These are phyloP conservation scores for Trachelus stipa DNA, from an alignment of 2,888 invertebrate genomes.

Conservation along the genomic window DNA sequence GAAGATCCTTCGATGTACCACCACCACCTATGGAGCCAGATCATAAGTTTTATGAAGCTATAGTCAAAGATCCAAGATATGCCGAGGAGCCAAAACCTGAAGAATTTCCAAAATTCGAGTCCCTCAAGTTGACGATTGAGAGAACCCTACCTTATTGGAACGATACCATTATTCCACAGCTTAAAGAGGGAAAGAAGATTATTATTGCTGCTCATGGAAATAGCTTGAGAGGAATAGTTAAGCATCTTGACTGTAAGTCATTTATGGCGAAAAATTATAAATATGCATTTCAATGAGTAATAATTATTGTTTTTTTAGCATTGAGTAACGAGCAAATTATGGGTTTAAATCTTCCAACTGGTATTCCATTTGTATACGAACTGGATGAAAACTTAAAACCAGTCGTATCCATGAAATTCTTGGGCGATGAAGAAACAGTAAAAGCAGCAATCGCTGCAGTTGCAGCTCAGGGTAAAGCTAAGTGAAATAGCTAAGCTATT, in stretches of 20 bases:
- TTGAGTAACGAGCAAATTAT: constrained; percentile 72
- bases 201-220: constrained; percentile 90
- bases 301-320: constrained; percentile 50
- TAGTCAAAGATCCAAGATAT: constrained; percentile 82
- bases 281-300: constrained; percentile 11
- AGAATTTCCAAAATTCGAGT: constrained; percentile 86
- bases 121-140: constrained; percentile 83
- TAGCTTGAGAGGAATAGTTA: constrained; percentile 86
- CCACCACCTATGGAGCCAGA: constrained; percentile 84
- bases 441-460: constrained; percentile 73
- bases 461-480: constrained; percentile 73
- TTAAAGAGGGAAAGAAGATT: constrained; percentile 82
- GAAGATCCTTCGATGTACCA: constrained; percentile 84
- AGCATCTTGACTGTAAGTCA: constrained; percentile 82
- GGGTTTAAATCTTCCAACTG: constrained; percentile 73
- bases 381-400: constrained; percentile 72
- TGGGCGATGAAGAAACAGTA: constrained; percentile 74
- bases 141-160: constrained; percentile 91
- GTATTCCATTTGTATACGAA: constrained; percentile 75
- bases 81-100: constrained; percentile 77
- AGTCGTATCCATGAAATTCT: constrained; percentile 72
- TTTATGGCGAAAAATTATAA: constrained; percentile 9
- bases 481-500: constrained; percentile 52
- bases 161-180: constrained; percentile 82
- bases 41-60: constrained; percentile 80